Evolutionary conservation across 1,140 invertebrate species (phyloP), one percentile per base, ranked within the genome.

Genomic region (Coptotermes formosanus): DNA sequence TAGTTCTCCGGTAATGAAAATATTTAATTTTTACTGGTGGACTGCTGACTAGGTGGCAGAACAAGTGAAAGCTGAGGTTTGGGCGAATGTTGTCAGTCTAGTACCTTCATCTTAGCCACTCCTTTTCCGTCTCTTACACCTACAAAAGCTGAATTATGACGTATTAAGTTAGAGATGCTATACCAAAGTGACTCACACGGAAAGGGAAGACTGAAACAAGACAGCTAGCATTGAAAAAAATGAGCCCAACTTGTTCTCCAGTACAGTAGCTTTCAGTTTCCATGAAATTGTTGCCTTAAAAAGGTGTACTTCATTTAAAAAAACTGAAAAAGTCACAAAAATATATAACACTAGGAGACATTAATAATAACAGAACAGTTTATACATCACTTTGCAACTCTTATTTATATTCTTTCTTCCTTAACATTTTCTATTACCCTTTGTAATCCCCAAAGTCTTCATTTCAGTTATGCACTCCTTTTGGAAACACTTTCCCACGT

Each of bases 351-450:
- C n/a, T 84, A 52, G 52, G 45, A 84, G 52, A 52, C 44, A 82
- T 16, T 84, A 55, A 59, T 84, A 83, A 83, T 11, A 83, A 84
- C 83, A 84, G 83, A 84, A 84, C 83, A 84, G 45, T 84, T 84
- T 84, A 84, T 84, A 84, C 83, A 84, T 84, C 48, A 59, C n/a
- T n/a, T 64, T 64, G 12, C 44, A 83, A 83, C 83, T 83, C 83
- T 44, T 83, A 83, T 83, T 83, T 83, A 83, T 83, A 83, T 83
- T 52, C 82, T 25, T 83, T 48, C 55, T 48, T 52, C 7, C 52
- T 52, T n/a, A 84, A 84, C 45, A 45, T 52, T 52, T 55, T 52
- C 19, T 52, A 21, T 30, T 84, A 52, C 44, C 44, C 52, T 83
- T 84, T 48, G 30, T 45, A 48, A 43, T 44, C 44, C 21, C 52